Conservation (phyloP, 2,797 vertebrate genomes). For the Huso huso region DNA sequence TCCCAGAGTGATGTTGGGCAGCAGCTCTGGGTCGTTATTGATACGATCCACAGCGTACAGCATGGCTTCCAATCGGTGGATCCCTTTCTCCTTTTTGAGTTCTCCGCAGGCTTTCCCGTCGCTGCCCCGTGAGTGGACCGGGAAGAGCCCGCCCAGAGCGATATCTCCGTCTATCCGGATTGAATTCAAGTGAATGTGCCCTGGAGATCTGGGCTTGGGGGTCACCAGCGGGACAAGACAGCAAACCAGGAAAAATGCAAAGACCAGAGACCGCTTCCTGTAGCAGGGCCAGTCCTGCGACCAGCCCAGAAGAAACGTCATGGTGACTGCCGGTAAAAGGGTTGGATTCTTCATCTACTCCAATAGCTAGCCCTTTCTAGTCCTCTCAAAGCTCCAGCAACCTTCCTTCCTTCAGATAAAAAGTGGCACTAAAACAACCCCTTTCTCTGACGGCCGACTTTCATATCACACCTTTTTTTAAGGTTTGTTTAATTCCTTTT, state of each 20-base stretch:
- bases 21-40: constrained; percentile 89
- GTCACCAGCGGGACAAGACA: constrained; percentile 30
- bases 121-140: constrained; percentile 76
- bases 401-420: too few relatives aligned
- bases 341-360: too few relatives aligned
- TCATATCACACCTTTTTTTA: neutral
- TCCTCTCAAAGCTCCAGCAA: too few relatives aligned
- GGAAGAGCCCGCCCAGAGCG: constrained; percentile 87
- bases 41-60: constrained; percentile 89
- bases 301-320: constrained; percentile 47
- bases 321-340: constrained; percentile 31
- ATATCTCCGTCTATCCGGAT: constrained; percentile 93
- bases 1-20: constrained; percentile 91
- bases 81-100: constrained; percentile 93
- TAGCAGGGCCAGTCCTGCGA: constrained; percentile 33
- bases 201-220: constrained; percentile 77
- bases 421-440: too few relatives aligned
- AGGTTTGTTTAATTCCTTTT: constrained; percentile 15
- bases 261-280: constrained; percentile 27
- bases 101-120: constrained; percentile 90
- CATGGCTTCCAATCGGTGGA: constrained; percentile 93
- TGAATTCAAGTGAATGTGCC: constrained; percentile 88
- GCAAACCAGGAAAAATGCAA: constrained; percentile 38
- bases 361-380: too few relatives aligned
- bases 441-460: too few relatives aligned